Percentiles rank a stretch among this genome's conserved stretches.
Conservation (phyloP, 2,797 vertebrate genomes). For the Cryptoprocta ferox region DNA sequence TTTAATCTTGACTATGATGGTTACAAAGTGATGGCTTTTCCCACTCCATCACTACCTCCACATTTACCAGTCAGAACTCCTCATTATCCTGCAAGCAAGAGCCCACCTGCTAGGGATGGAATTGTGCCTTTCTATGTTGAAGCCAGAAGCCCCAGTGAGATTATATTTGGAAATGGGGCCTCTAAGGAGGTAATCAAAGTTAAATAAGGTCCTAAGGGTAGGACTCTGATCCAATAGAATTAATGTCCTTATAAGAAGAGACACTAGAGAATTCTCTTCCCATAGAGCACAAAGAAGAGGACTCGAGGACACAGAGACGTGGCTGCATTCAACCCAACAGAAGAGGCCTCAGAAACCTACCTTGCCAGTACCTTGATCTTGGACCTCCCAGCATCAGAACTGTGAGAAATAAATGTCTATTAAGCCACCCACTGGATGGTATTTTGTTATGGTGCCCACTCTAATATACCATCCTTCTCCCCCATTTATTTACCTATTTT, state of each 20-base stretch:
- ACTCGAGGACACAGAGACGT: background rate
- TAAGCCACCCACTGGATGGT: background rate
- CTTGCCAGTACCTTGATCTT: background rate
- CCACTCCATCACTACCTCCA: background rate
- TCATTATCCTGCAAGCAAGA: background rate
- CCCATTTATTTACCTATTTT: background rate
- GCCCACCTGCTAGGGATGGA: background rate
- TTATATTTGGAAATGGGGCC: background rate
- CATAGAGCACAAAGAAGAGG: background rate
- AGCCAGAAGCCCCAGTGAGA: background rate
- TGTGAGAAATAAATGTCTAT: background rate
- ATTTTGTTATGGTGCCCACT: background rate
- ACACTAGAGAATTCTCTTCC: background rate
- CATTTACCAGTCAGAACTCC: background rate
- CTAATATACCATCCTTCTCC: background rate
- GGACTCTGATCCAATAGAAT: background rate
- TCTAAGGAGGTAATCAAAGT: background rate
- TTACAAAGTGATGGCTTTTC: background rate
- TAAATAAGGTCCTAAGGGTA: background rate
- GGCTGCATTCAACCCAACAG: background rate
- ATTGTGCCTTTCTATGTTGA: background rate
- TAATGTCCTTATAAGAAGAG: background rate
- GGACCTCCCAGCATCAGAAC: background rate
- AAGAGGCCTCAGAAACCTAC: background rate
- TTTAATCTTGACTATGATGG: background rate